Percentiles rank a stretch among this genome's conserved stretches.
These are phyloP conservation scores for Lymantria monacha DNA, from an alignment of 2,888 invertebrate species.

Conservation along the genomic window DNA sequence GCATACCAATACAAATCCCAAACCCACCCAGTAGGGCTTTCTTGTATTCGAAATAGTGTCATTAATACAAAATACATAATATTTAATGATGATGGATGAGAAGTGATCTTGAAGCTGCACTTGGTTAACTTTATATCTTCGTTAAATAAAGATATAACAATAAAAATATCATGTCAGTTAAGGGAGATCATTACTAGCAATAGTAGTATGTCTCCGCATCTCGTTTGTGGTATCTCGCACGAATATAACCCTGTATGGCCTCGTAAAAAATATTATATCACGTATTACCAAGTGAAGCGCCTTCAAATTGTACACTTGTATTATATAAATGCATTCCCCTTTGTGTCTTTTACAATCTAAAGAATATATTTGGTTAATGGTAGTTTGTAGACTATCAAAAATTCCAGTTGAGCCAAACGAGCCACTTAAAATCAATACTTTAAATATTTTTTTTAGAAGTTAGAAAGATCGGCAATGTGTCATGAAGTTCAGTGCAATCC, in stretches of 20 bases:
- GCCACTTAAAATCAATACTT: too few species aligned
- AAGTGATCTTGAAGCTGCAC: background rate
- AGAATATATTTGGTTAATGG: too few species aligned
- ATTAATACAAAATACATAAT: background rate
- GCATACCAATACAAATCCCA: too few species aligned
- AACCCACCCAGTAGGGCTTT: too few species aligned
- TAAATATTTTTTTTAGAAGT: too few species aligned
- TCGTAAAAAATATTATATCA: slow-evolving; percentile 29
- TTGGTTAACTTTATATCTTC: background rate
- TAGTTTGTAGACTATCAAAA: too few species aligned
- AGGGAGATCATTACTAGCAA: slow-evolving; percentile 23
- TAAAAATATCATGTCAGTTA: slow-evolving; percentile 18
- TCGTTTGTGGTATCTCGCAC: slow-evolving; percentile 16
- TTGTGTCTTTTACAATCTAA: too few species aligned
- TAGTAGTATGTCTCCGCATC: slow-evolving; percentile 20
- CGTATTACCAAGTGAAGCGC: slow-evolving; percentile 17
- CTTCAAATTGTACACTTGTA: background rate
- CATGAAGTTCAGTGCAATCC: too few species aligned
- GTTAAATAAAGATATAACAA: slow-evolving; percentile 10
- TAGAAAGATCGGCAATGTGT: too few species aligned
- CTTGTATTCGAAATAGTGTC: background rate
- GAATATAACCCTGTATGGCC: slow-evolving; percentile 16
- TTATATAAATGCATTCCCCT: background rate
- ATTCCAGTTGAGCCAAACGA: too few species aligned
- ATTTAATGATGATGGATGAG: background rate